Percentiles rank a stretch among this genome's conserved stretches.
These are phyloP conservation scores for Tinea trinotella DNA, from an alignment of 2,888 invertebrate genomes.

Conservation along the genomic window DNA sequence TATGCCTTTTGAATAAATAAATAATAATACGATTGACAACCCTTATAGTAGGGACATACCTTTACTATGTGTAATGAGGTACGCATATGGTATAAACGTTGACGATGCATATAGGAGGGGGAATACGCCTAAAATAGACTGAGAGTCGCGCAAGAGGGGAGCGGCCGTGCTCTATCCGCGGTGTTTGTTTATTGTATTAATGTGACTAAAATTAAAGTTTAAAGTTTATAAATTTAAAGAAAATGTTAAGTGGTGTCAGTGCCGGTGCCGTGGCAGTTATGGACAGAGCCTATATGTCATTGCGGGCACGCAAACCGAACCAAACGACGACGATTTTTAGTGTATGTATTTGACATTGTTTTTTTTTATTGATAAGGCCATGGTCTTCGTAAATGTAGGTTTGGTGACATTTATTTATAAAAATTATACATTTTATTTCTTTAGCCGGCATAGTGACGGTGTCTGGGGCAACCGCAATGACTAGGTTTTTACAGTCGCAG, in stretches of 20 bases:
- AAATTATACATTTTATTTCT: no score
- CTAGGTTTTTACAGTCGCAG: no score
- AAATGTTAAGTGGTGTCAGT: constrained; percentile 59
- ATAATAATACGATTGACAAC: no score
- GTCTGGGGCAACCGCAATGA: no score
- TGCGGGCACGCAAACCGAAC: constrained; percentile 61
- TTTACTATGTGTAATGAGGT: background rate
- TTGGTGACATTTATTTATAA: no score
- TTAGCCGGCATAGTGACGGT: no score
- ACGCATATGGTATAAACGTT: constrained; percentile 17
- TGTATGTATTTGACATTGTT: constrained; percentile 2
- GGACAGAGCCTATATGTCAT: constrained; percentile 69
- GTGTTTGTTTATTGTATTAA: background rate
- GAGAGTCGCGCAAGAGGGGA: background rate
- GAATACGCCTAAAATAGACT: constrained; percentile 11
- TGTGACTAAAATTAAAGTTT: background rate
- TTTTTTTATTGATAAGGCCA: background rate
- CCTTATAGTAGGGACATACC: constrained; percentile 9
- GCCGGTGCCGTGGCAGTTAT: constrained; percentile 60
- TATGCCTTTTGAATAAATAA: no score
- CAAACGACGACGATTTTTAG: constrained; percentile 43
- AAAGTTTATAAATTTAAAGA: background rate
- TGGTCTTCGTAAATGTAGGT: background rate
- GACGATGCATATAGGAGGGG: constrained; percentile 12
- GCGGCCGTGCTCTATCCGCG: constrained; percentile 1